Conservation (phyloP, 2,113 vertebrate species). For the Jacana jacana region DNA sequence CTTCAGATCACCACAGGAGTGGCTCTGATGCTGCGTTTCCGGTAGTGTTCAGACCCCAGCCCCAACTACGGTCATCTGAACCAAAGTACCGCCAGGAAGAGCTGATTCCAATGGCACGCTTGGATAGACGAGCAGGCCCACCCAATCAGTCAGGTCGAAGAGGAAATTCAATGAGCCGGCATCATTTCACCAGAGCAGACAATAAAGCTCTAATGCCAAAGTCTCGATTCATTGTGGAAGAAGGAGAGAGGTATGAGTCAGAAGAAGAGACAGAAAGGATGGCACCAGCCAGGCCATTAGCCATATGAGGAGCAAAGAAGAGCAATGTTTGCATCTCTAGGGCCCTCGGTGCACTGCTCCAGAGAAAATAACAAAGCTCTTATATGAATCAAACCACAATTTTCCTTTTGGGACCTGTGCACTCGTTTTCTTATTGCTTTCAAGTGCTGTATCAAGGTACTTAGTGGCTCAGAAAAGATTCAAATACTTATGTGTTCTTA, state of each 20-base stretch:
- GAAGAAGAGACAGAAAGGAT: constrained; percentile 51
- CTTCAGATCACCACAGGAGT: constrained; percentile 31
- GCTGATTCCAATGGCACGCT: constrained; percentile 39
- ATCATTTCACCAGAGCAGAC: not conserved
- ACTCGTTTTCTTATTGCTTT: not conserved
- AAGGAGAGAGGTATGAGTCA: constrained; percentile 39
- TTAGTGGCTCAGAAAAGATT: not conserved
- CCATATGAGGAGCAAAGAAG: constrained; percentile 39
- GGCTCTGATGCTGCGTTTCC: not conserved
- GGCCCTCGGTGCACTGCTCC: constrained; percentile 8
- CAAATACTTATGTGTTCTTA: not conserved
- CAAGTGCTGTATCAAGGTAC: not conserved
- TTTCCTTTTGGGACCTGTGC: not conserved
- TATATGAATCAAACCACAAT: not conserved
- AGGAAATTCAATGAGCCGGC: not conserved
- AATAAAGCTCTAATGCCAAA: not conserved
- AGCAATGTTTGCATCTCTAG: constrained; percentile 1
- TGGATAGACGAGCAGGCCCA: not conserved
- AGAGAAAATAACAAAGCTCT: constrained; percentile 51
- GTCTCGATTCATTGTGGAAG: not conserved
- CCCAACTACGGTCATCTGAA: not conserved
- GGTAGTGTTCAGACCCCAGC: not conserved
- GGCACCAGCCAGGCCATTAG: constrained; percentile 20
- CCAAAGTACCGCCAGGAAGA: not conserved
- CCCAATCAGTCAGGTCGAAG: not conserved